phyloP scores from a whole-genome alignment of 2,888 invertebrate genomes.

The Machimus rusticus region DNA sequence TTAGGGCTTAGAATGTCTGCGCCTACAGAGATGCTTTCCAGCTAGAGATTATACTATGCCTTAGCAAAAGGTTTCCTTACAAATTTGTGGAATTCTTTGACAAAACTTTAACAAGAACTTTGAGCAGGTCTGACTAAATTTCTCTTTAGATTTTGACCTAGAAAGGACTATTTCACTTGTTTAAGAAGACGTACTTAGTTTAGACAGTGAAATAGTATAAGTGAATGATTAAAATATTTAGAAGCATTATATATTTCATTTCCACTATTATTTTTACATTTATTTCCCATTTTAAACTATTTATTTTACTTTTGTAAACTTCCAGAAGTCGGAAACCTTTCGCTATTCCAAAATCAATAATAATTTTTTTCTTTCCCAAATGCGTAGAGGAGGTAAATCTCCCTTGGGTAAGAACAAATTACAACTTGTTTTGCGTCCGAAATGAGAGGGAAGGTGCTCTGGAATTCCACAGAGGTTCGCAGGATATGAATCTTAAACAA shows the following conservation, averaged over 20 bases:
- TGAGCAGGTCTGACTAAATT: background rate
- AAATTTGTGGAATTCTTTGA: background rate
- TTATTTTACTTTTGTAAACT: too few species aligned
- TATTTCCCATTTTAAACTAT: background rate
- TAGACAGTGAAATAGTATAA: background rate
- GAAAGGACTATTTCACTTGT: background rate
- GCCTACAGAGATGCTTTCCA: background rate
- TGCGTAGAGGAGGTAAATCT: background rate
- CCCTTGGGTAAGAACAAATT: background rate
- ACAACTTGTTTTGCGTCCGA: background rate
- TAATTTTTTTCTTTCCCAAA: background rate
- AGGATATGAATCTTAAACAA: background rate
- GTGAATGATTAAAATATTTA: background rate
- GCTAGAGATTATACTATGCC: background rate
- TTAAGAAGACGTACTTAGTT: background rate
- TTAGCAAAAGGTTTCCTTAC: background rate
- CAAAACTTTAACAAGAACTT: background rate
- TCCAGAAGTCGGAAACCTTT: background rate
- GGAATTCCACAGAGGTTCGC: background rate
- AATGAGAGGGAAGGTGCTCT: background rate
- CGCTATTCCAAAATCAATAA: background rate
- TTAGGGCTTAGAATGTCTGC: background rate
- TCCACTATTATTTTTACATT: background rate
- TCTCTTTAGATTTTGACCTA: background rate
- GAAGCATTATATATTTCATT: background rate